These are phyloP conservation scores for Lutraria lutraria DNA, from an alignment of 2,888 invertebrate species.

Conservation along the genomic window DNA sequence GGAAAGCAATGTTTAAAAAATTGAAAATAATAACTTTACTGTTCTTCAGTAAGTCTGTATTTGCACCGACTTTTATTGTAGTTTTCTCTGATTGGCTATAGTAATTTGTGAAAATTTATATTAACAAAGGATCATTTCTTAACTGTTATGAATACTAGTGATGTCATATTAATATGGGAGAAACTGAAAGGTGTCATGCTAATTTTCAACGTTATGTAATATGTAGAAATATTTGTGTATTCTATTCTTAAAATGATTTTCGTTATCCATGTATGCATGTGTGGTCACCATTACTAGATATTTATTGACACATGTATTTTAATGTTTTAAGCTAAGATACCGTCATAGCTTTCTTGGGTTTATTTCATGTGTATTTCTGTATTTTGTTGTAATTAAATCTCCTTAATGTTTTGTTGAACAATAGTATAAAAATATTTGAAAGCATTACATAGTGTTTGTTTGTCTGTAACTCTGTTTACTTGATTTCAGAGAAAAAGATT, in stretches of 20 bases:
- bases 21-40: no score
- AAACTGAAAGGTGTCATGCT: no score
- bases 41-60: no score
- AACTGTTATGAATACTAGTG: no score
- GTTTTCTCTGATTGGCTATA: no score
- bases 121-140: no score
- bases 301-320: slow-evolving; percentile 7
- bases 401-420: slow-evolving; percentile 45
- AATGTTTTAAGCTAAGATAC: slow-evolving; percentile 1
- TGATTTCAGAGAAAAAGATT: not conserved
- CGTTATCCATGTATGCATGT: slow-evolving; percentile 7
- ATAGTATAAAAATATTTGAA: slow-evolving; percentile 40
- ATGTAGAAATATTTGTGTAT: no score
- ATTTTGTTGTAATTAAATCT: slow-evolving; percentile 43
- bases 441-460: slow-evolving; percentile 4
- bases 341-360: slow-evolving; percentile 16
- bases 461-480: not conserved
- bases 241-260: not conserved
- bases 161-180: no score
- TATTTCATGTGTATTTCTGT: slow-evolving; percentile 20
- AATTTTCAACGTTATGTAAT: no score
- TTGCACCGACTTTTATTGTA: no score
- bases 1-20: no score
- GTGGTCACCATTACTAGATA: slow-evolving; percentile 8
- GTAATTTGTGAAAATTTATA: no score